Base-by-base conservation (phyloP, 2,113 vertebrate species). In the Pseudorectes ferrugineus region DNA sequence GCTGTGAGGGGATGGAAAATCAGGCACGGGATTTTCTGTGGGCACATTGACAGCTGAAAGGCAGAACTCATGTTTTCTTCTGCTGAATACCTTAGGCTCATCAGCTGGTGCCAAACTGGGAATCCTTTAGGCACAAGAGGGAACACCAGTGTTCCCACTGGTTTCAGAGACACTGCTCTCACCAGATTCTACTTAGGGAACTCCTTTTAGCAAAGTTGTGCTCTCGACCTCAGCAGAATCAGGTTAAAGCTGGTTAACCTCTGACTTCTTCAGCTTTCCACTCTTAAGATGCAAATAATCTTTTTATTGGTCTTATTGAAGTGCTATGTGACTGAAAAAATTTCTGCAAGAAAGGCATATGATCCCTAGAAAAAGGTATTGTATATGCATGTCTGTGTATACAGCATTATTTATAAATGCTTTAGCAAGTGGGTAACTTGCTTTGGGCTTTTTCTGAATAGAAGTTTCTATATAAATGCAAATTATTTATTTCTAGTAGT, bases 401-500 rank as follows among this genome's bases (percentile, higher is more conserved):
- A 79, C 24, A 83, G 11, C 35, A 55, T 95, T 96, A 95, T 95
- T 95, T 95, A 95, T 91, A 95, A 94, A 92, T 58, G 71, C 22
- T 73, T 94, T 94, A 89, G 85, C 78, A 91, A 95, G 71, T 58
- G 38, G 35, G 35, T 87, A 95, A 95, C 76, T 92, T 91, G 78
- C 81, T 96, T 78, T 95, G 91, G 87, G 91, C 73, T 90, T 92
- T 94, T 94, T 81, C 77, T 81, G 61, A 81, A 83, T 76, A 93
- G 75, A 68, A 59, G 20, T 67, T 93, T 92, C 91, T 85, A 95
- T 96, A 95, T 97, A 94, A 95, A 95, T 95, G 87, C 85, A 95
- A 96, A 93, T 89, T 95, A 92, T 96, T 97, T 96, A 96, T 97
- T 97, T 96, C 66, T 83, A 55, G 26, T 66, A 84, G 75, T 80